Evolutionary conservation across 2,113 vertebrate genomes (phyloP).

Genomic region (Andinoacara biseriatus): DNA sequence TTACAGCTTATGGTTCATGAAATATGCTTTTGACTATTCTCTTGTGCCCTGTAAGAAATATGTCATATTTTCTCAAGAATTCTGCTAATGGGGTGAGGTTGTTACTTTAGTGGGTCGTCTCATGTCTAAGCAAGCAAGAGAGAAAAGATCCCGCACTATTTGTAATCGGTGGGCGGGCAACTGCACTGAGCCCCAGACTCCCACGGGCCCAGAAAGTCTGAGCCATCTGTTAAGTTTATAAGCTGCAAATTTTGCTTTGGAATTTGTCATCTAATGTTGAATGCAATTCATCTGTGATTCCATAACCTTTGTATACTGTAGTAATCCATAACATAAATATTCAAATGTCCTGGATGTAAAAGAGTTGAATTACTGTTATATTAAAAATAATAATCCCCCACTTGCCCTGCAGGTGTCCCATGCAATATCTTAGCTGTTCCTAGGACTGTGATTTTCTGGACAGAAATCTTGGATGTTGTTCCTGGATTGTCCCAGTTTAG

Average conservation of each 20-base stretch:
- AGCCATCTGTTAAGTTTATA: constrained; percentile 7
- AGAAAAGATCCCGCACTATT: neutral
- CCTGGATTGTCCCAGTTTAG: too few species aligned
- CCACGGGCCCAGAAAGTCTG: neutral
- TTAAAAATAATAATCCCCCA: too few species aligned
- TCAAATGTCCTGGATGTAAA: neutral
- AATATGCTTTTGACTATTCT: neutral
- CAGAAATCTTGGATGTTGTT: too few species aligned
- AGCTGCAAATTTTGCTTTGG: neutral
- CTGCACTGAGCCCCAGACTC: constrained; percentile 3
- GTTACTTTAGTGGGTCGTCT: neutral
- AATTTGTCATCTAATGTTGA: neutral
- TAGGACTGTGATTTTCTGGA: too few species aligned
- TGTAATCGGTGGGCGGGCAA: neutral
- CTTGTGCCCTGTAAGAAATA: neutral
- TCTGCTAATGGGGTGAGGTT: neutral
- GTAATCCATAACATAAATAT: neutral
- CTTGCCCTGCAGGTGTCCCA: too few species aligned
- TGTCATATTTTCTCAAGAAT: neutral
- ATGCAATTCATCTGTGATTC: neutral
- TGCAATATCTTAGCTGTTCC: too few species aligned
- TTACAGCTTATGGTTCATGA: constrained; percentile 5
- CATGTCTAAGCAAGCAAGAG: neutral
- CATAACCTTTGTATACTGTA: neutral
- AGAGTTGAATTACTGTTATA: neutral